A percentile compares a stretch with the other conserved stretches of the same genome.
Conservation (phyloP, 1,140 invertebrate species). For the Chymomyza costata region DNA sequence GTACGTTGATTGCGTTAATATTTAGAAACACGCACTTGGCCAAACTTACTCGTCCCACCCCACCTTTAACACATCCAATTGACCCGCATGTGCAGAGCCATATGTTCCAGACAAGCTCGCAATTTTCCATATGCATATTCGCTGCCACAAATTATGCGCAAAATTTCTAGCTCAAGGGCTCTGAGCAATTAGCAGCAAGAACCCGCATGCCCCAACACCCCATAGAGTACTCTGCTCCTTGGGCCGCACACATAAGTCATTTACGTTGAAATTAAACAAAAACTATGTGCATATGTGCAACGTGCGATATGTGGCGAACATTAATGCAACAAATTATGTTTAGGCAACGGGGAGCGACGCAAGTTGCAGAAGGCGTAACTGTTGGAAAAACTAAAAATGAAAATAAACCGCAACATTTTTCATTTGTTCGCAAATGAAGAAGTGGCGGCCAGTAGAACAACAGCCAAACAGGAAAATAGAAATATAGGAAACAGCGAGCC, state of each 20-base stretch:
- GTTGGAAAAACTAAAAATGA: constrained; percentile 63
- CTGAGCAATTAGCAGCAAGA: constrained; percentile 56
- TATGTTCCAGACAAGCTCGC: constrained; percentile 16
- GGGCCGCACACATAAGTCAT: constrained; percentile 54
- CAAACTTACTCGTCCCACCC: too few species aligned
- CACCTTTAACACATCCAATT: too few species aligned
- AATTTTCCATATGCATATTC: constrained; percentile 66
- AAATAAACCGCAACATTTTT: constrained; percentile 73
- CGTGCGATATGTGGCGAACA: constrained; percentile 48
- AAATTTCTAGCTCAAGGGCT: constrained; percentile 70
- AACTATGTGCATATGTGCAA: constrained; percentile 39
- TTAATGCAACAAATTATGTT: constrained; percentile 73
- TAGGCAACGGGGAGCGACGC: constrained; percentile 59
- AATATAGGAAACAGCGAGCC: too few species aligned
- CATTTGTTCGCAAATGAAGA: constrained; percentile 66
- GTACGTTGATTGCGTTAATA: too few species aligned
- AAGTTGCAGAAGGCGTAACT: constrained; percentile 8
- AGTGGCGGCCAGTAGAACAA: constrained; percentile 27
- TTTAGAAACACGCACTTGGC: too few species aligned
- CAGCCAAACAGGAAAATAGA: constrained; percentile 32
- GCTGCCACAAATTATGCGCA: constrained; percentile 69
- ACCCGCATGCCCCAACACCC: constrained; percentile 7
- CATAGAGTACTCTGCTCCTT: constrained; percentile 4
- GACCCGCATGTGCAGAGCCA: too few species aligned
- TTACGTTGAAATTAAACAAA: constrained; percentile 72